Evolutionary conservation across 2,113 vertebrate species (phyloP).

Genomic region (Thinocorus orbignyianus): DNA sequence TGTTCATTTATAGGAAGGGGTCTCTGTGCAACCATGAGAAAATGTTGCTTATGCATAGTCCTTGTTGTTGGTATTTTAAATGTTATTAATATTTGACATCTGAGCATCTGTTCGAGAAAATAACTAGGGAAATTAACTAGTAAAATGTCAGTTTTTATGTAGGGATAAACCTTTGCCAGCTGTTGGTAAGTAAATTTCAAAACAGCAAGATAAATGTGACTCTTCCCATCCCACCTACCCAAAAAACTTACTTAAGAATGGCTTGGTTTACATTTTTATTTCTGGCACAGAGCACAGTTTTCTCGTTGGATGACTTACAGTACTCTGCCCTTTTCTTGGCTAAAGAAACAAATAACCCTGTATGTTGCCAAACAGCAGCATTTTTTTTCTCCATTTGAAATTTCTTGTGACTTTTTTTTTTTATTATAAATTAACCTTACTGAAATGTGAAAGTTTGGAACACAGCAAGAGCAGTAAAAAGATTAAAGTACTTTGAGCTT

Average conservation of each 20-base stretch:
- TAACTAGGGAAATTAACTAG: not conserved
- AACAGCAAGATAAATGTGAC: not conserved
- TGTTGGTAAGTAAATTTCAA: not conserved
- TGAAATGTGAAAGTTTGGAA: not conserved
- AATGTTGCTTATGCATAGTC: not conserved
- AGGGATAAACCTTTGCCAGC: not conserved
- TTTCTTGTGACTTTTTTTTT: not conserved
- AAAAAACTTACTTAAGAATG: not conserved
- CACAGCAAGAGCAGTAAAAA: not conserved
- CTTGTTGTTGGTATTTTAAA: not conserved
- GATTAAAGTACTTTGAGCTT: not conserved
- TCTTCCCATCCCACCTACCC: not conserved
- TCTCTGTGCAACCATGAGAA: not conserved
- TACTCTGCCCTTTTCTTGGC: not conserved
- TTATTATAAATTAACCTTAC: not conserved
- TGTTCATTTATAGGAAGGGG: not conserved
- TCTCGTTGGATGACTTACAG: not conserved
- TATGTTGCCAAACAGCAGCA: not conserved
- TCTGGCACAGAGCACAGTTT: not conserved
- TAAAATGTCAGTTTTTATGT: not conserved
- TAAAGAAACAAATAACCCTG: not conserved
- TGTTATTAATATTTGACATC: not conserved
- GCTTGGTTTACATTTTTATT: not conserved
- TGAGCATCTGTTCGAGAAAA: not conserved
- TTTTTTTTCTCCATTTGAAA: not conserved